Conservation (phyloP, 2,888 invertebrate genomes). For the Hetaerina titia region DNA sequence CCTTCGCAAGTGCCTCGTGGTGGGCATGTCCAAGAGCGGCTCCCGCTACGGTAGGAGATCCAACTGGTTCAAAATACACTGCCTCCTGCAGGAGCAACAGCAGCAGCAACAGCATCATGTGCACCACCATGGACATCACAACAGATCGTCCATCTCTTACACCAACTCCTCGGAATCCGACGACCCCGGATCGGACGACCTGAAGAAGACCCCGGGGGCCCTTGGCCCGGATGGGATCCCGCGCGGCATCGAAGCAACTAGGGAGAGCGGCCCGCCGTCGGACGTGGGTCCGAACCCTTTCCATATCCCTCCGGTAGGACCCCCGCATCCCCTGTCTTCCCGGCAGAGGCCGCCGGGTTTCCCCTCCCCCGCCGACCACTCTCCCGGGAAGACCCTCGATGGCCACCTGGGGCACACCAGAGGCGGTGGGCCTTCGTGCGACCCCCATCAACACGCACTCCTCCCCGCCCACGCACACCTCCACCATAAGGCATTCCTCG, state of each 20-base stretch:
- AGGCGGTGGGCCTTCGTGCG: background rate
- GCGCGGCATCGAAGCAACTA: background rate
- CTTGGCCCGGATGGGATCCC: background rate
- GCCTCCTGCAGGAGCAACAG: conserved; percentile 88
- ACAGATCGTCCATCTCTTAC: background rate
- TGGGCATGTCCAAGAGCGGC: conserved; percentile 95
- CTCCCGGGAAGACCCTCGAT: background rate
- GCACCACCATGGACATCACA: background rate
- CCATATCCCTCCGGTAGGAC: background rate
- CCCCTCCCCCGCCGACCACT: background rate
- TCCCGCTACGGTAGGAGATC: conserved; percentile 93
- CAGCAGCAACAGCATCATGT: conserved; percentile 59
- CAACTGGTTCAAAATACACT: conserved; percentile 97
- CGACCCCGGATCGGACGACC: background rate
- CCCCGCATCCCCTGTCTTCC: background rate
- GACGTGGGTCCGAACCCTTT: background rate
- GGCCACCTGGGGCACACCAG: background rate
- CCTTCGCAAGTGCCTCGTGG: conserved; percentile 90
- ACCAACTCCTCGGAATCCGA: background rate
- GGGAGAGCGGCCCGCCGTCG: conserved; percentile 19
- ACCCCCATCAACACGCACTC: background rate
- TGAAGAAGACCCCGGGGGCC: background rate
- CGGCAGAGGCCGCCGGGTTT: background rate
- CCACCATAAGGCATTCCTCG: conserved; percentile 20
- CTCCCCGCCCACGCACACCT: background rate